These are phyloP conservation scores for Prinia subflava DNA, from an alignment of 2,113 vertebrate genomes.

Conservation along the genomic window DNA sequence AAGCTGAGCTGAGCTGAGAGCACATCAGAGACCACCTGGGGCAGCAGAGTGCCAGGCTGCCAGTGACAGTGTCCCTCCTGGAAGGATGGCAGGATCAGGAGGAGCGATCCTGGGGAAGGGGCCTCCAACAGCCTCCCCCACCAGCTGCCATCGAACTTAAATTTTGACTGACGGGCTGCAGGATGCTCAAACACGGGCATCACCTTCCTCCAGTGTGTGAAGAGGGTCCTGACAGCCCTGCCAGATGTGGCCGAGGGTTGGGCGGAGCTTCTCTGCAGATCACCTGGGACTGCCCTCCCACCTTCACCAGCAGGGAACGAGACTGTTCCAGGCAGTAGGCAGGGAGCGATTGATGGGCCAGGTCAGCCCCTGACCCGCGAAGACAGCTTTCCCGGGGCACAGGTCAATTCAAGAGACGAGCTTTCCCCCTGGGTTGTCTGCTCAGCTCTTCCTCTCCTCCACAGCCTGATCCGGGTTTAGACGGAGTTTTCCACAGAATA, in stretches of 20 bases:
- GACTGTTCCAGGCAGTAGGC: not conserved
- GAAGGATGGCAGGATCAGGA: not conserved
- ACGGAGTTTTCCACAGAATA: not conserved
- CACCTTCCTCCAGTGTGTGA: accelerated
- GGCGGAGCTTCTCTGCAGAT: not conserved
- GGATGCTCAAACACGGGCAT: not conserved
- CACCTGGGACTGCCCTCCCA: not conserved
- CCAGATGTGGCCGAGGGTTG: not conserved
- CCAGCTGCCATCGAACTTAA: not conserved
- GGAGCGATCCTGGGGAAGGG: accelerated
- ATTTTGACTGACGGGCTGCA: accelerated
- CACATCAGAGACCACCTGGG: accelerated
- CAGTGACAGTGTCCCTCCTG: not conserved
- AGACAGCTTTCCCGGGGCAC: not conserved
- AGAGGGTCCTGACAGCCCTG: not conserved
- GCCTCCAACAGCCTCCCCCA: not conserved
- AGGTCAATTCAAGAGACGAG: not conserved
- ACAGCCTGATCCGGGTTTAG: accelerated
- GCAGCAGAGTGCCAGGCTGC: not conserved
- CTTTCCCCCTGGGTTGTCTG: not conserved
- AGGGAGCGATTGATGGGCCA: accelerated
- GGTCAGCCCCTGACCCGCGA: not conserved
- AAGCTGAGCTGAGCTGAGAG: not conserved
- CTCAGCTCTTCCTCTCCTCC: not conserved
- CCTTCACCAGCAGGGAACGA: not conserved